These are phyloP conservation scores for Solea senegalensis DNA, from an alignment of 2,113 vertebrate genomes.

Conservation along the genomic window DNA sequence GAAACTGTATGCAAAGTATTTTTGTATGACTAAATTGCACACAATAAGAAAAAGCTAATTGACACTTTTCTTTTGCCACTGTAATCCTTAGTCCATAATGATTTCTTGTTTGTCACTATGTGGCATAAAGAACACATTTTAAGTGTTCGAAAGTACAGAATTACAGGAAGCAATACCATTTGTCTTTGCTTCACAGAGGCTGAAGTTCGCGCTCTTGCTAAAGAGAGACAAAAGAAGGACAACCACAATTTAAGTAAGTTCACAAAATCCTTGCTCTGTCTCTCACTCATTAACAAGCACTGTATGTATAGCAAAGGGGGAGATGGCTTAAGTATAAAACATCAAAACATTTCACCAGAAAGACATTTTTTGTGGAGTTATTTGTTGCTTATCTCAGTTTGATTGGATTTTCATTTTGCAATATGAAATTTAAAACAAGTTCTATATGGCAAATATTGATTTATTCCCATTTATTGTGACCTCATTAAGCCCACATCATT, in stretches of 20 bases:
- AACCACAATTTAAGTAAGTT: conserved; percentile 94
- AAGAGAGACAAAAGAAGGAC: conserved; percentile 96
- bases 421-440: neutral
- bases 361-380: neutral
- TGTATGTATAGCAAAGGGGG: neutral
- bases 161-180: neutral
- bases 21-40: conserved; percentile 70
- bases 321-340: neutral
- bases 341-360: neutral
- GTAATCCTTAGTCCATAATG: neutral
- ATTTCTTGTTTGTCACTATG: neutral
- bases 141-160: neutral
- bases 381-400: neutral
- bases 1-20: conserved; percentile 27
- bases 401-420: too few relatives aligned
- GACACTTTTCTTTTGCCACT: too few relatives aligned
- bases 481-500: neutral
- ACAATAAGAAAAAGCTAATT: conserved; percentile 63
- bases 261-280: neutral
- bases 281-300: neutral
- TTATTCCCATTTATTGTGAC: neutral
- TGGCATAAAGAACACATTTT: neutral
- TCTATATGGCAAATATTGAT: neutral
- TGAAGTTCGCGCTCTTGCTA: conserved; percentile 80
- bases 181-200: conserved; percentile 62